phyloP scores from a whole-genome alignment of 2,888 invertebrate species.

The Hypomecis punctinalis region DNA sequence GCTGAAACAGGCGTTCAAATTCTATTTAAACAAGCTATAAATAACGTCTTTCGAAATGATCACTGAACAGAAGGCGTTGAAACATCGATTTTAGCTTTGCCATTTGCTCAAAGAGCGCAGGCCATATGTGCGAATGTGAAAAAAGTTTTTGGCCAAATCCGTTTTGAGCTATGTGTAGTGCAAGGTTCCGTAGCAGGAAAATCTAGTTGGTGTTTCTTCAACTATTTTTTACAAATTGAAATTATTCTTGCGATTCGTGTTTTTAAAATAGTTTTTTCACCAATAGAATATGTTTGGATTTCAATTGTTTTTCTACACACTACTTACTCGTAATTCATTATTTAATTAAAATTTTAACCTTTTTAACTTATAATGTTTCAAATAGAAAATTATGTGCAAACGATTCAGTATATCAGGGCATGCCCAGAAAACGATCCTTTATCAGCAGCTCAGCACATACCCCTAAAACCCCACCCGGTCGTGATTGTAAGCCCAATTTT shows the following conservation, averaged over 20 bases:
- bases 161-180: not conserved
- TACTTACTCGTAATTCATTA: too few species aligned
- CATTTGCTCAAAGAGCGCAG: slow-evolving; percentile 15
- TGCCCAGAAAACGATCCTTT: not conserved
- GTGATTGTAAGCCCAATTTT: slow-evolving; percentile 59
- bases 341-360: too few species aligned
- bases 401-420: too few species aligned
- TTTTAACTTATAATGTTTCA: too few species aligned
- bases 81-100: slow-evolving; percentile 18
- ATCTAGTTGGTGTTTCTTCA: too few species aligned
- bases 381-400: too few species aligned
- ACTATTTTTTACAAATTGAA: too few species aligned
- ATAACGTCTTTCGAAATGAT: not conserved
- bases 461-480: slow-evolving; percentile 50
- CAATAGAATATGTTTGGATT: too few species aligned
- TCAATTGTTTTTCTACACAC: too few species aligned
- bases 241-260: too few species aligned
- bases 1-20: not conserved
- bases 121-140: slow-evolving; percentile 40
- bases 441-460: not conserved
- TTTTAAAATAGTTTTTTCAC: too few species aligned
- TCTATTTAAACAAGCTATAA: not conserved
- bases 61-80: slow-evolving; percentile 3
- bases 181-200: slow-evolving; percentile 1
- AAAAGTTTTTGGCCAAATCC: slow-evolving; percentile 26